These are phyloP conservation scores for Mallateleia sp. DNA, from an alignment of 2,888 invertebrate genomes.

Conservation along the genomic window DNA sequence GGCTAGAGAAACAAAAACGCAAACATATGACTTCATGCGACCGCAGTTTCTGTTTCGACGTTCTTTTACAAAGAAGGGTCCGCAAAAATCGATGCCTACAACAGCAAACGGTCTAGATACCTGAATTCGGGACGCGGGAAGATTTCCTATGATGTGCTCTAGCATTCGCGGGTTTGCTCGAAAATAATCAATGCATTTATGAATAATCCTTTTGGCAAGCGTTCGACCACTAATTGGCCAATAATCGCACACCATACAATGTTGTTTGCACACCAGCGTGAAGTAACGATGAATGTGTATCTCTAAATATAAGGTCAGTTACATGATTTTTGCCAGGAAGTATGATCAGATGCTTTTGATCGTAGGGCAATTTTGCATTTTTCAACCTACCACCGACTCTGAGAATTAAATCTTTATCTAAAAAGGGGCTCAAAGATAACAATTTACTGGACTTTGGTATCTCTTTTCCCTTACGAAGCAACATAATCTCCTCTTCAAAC, in stretches of 20 bases:
- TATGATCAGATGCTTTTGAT: slow-evolving; percentile 66
- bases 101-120: slow-evolving; percentile 65
- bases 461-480: too few species aligned
- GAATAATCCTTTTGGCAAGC: slow-evolving; percentile 56
- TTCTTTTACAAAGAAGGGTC: slow-evolving; percentile 76
- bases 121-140: slow-evolving; percentile 76
- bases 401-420: neutral
- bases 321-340: slow-evolving; percentile 49
- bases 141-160: slow-evolving; percentile 80
- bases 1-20: too few species aligned
- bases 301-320: slow-evolving; percentile 47
- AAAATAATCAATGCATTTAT: slow-evolving; percentile 54
- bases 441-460: too few species aligned
- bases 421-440: neutral
- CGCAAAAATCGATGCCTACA: slow-evolving; percentile 78
- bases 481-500: too few species aligned
- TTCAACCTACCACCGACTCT: slow-evolving; percentile 70
- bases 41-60: slow-evolving; percentile 37
- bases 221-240: slow-evolving; percentile 69
- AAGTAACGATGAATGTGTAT: slow-evolving; percentile 27
- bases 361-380: slow-evolving; percentile 32
- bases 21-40: too few species aligned
- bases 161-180: slow-evolving; percentile 55
- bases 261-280: slow-evolving; percentile 73
- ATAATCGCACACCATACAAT: slow-evolving; percentile 39